These are phyloP conservation scores for Onchidella celtica DNA, from an alignment of 2,888 invertebrate species.

Conservation along the genomic window DNA sequence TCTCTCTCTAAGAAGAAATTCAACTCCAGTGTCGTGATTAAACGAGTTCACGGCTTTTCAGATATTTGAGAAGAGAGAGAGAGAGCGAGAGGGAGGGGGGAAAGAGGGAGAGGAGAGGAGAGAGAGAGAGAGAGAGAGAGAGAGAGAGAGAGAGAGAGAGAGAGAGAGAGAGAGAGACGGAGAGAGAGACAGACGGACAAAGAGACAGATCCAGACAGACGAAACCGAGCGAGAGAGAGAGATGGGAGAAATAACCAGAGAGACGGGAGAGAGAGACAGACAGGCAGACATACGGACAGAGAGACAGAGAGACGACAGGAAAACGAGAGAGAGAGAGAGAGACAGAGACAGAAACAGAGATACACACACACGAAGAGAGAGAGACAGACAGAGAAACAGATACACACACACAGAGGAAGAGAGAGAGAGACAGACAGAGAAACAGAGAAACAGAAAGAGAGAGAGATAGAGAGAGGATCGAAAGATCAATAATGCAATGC, in stretches of 20 bases:
- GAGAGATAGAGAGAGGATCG: not conserved
- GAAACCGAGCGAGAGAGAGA: not conserved
- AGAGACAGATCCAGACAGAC: conserved; percentile 13
- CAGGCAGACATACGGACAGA: too few species aligned
- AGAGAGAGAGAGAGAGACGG: conserved; percentile 11
- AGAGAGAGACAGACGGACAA: too few species aligned
- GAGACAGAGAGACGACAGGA: not conserved
- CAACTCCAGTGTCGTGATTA: too few species aligned
- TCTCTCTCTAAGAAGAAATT: too few species aligned
- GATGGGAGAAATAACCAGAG: not conserved
- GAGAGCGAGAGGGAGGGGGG: not conserved
- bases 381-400: conserved; percentile 1
- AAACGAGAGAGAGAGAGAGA: not conserved
- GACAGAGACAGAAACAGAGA: conserved; percentile 12
- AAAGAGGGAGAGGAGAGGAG: not conserved
- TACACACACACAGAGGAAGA: conserved; percentile 1
- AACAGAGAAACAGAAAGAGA: not conserved
- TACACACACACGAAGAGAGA: too few species aligned
- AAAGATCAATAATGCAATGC: too few species aligned
- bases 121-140: conserved; percentile 7
- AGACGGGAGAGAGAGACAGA: too few species aligned
- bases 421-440: conserved; percentile 12
- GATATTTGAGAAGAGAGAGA: too few species aligned
- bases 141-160: conserved; percentile 24
- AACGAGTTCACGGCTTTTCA: too few species aligned